Evolutionary conservation across 1,140 invertebrate genomes (phyloP), one percentile per base, ranked within the genome.

Genomic region (Solenopsis fugax): DNA sequence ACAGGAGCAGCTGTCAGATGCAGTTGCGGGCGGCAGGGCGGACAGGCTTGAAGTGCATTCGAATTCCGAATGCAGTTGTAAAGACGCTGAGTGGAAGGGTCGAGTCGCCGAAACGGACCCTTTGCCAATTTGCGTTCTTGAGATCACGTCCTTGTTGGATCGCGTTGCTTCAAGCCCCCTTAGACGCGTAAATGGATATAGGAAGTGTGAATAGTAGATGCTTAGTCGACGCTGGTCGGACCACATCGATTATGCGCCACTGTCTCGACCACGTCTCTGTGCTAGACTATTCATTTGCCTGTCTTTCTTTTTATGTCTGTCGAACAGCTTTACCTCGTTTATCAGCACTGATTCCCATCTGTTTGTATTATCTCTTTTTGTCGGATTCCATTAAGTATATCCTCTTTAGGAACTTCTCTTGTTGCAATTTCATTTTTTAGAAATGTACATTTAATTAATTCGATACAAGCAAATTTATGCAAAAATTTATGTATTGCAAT

Each of bases 101-200:
- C 54, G 41, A 37, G 54, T 81, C 37, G 37, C 4, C 48, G 24
- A 65, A 58, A 29, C 45, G n/a, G 34, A 50, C 52, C 64, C 69
- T 73, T 86, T 75, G 80, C 50, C 84, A 88, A 88, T 89, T 89
- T 80, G 58, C 56, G 52, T 87, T 50, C 64, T 86, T 58, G 45
- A 54, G 50, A 24, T 48, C n/a, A 41, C 16, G 56, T 45, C 18
- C 62, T 60, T 54, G 72, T 58, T 56, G 65, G 41, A 85, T 73
- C 58, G 56, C 69, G 56, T 60, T 60, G n/a, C 4, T 52, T 73
- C 50, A 50, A 76, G 21, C 50, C 48, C 69, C 21, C 41, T 84
- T 60, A 56, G 34, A 12, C 29, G 41, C 41, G 54, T 37, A 16
- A 29, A 81, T 45, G 16, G 50, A 73, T 84, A 54, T 24, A 29